Evolutionary conservation across 2,888 invertebrate genomes (phyloP).

Genomic region (Tolmerus cingulatus): DNA sequence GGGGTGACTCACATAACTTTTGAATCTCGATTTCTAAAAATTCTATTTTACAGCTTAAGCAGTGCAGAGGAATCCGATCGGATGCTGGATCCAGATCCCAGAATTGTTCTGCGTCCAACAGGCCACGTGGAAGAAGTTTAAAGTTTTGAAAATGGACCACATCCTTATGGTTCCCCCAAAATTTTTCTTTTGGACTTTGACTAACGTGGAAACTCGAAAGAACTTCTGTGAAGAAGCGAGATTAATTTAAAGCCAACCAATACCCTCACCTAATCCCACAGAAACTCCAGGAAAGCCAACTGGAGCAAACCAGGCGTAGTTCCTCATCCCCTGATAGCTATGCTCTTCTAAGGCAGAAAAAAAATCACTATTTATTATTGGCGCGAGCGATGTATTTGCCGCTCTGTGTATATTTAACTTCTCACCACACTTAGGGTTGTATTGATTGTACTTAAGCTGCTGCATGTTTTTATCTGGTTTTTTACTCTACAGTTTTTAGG

Average conservation of each 20-base stretch:
- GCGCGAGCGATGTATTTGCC: background rate
- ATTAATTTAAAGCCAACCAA: slow-evolving; percentile 7
- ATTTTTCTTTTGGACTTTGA: background rate
- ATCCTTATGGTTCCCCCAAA: background rate
- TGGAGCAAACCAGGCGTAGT: background rate
- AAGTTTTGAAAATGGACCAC: slow-evolving; percentile 41
- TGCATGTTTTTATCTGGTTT: background rate
- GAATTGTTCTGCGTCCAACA: slow-evolving; percentile 71
- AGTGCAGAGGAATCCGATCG: slow-evolving; percentile 78
- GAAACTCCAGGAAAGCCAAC: background rate
- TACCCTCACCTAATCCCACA: background rate
- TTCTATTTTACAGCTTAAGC: slow-evolving; percentile 67
- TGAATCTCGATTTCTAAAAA: background rate
- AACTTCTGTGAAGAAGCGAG: slow-evolving; percentile 3
- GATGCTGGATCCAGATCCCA: slow-evolving; percentile 77
- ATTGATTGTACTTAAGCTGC: background rate
- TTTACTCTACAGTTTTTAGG: background rate
- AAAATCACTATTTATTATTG: slow-evolving; percentile 9
- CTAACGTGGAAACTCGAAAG: background rate
- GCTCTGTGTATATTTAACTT: background rate
- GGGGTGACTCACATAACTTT: background rate
- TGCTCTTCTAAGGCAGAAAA: background rate
- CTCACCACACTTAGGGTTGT: slow-evolving; percentile 20
- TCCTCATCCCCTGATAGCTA: background rate
- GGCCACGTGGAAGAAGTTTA: slow-evolving; percentile 69